Evolutionary conservation across 2,113 vertebrate species (phyloP), one percentile per base, ranked within the genome.

Genomic region (Cebidichthys violaceus): DNA sequence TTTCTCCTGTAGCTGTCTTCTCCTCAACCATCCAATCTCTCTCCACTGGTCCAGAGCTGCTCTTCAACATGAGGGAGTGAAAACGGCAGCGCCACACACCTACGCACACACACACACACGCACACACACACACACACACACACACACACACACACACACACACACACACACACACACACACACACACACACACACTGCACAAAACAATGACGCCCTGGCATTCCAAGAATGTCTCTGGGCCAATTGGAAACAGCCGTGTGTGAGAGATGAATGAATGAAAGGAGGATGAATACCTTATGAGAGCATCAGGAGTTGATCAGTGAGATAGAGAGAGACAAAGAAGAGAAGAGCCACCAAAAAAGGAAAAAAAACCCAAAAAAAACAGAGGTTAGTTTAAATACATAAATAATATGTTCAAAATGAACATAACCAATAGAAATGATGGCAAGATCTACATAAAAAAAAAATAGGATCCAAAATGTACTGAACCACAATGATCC

Each of bases 181-280:
- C 22, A 47, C 70, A 45, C 39, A 39, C 52, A 67, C 89, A 45
- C 85, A 72, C 65, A 64, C 41, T 31, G n/a, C 81, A 73, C 39
- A 47, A 77, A 70, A 84, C 84, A 88, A 79, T 74, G 81, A 85
- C 73, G 79, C 75, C 64, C 75, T 82, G 89, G 88, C 88, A 92
- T 92, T 73, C 81, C 57, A 88, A 83, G 88, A 92, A 93, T 92
- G 83, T 84, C 57, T 84, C 45, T 8, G 66, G 75, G 89, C 88
- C 86, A 84, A 93, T 89, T 92, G 90, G 86, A 93, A 92, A 92
- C 91, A 92, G 90, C 79, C 76, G 75, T 79, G 75, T 83, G 79
- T 85, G 81, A 70, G 78, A 70, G 88, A 88, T 88, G 89, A 91
- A 85, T 92, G 86, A 92, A 90, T 89, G 89, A 88, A 90, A 80